These are phyloP conservation scores for Copsychus sechellarum DNA, from an alignment of 2,113 vertebrate species.

Conservation along the genomic window DNA sequence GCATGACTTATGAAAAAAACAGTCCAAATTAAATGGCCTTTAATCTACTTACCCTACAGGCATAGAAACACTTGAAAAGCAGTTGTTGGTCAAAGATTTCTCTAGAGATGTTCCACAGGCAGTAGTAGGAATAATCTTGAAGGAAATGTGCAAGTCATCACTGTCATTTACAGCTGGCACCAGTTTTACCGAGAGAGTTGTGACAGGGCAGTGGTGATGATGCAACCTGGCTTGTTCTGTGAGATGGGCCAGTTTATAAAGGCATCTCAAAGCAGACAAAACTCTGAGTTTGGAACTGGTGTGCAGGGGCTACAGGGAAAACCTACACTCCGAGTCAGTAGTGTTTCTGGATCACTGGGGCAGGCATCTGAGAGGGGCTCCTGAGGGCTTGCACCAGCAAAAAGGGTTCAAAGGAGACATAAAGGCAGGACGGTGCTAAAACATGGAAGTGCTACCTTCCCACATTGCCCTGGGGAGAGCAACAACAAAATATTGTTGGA, in stretches of 20 bases:
- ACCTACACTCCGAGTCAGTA: fast-evolving
- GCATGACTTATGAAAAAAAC: not conserved
- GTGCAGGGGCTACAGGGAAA: fast-evolving
- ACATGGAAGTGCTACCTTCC: not conserved
- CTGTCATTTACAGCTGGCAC: not conserved
- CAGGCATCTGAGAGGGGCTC: fast-evolving
- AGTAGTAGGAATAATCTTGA: not conserved
- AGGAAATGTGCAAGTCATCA: not conserved
- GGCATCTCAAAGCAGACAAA: not conserved
- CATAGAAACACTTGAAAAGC: not conserved
- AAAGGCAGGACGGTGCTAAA: not conserved
- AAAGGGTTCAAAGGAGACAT: not conserved
- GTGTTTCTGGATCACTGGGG: fast-evolving
- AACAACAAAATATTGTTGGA: not conserved
- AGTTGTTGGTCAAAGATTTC: not conserved
- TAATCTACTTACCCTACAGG: not conserved
- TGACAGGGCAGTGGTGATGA: not conserved
- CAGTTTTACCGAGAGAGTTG: not conserved
- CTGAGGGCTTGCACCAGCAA: not conserved
- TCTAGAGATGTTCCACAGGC: not conserved
- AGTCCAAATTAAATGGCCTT: not conserved
- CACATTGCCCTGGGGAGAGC: not conserved
- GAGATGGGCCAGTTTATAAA: not conserved
- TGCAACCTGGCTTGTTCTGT: not conserved
- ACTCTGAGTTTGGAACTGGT: not conserved